phyloP scores from a whole-genome alignment of 2,888 invertebrate species.

The Phaonia tiefii region DNA sequence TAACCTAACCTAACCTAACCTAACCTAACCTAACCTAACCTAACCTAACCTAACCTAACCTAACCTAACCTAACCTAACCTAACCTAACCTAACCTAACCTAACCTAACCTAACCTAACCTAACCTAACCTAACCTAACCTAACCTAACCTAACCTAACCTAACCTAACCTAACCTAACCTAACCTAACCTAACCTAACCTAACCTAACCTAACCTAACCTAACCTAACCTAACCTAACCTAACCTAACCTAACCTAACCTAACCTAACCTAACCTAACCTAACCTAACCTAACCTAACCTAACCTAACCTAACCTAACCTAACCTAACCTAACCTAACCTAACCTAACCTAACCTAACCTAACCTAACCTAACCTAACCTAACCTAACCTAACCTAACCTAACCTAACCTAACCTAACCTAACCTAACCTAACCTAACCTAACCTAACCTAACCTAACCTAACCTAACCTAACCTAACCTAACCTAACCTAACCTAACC shows the following conservation, averaged over 20 bases:
- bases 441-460: too few relatives aligned
- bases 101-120: constrained; percentile 10
- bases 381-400: too few relatives aligned
- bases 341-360: constrained; percentile 20
- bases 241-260: constrained; percentile 5
- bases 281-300: constrained; percentile 23
- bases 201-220: neutral
- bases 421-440: too few relatives aligned
- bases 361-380: too few relatives aligned
- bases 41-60: constrained; percentile 44
- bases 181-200: constrained; percentile 8
- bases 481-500: too few relatives aligned
- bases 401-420: too few relatives aligned
- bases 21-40: constrained; percentile 45
- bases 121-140: constrained; percentile 11
- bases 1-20: constrained; percentile 39
- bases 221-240: constrained; percentile 19
- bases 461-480: too few relatives aligned
- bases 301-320: constrained; percentile 13
- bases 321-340: constrained; percentile 16
- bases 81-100: constrained; percentile 22
- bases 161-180: neutral
- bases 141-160: constrained; percentile 14
- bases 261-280: constrained; percentile 13
- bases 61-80: constrained; percentile 38